phyloP scores from a whole-genome alignment of 1,140 invertebrate species.

The Meloidogyne hapla region DNA sequence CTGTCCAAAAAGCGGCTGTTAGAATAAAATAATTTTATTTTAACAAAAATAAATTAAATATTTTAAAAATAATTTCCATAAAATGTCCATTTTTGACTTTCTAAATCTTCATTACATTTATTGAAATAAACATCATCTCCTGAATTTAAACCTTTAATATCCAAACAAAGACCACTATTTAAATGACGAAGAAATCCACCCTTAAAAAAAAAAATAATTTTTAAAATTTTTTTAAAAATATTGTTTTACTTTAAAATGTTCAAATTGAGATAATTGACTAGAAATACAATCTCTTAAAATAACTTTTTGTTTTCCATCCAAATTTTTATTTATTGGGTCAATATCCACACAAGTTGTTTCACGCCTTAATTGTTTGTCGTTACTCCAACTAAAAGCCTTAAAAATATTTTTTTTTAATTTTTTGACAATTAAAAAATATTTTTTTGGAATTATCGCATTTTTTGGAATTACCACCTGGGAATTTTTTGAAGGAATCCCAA shows the following conservation, averaged over 20 bases:
- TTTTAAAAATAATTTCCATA: conserved; percentile 14
- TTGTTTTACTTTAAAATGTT: conserved; percentile 41
- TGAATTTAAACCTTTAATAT: conserved; percentile 29
- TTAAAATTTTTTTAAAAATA: conserved; percentile 9
- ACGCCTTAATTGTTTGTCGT: conserved; percentile 40
- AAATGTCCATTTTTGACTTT: conserved; percentile 37
- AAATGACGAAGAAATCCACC: conserved; percentile 39
- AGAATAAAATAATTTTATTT: no score
- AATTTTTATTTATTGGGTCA: conserved; percentile 2
- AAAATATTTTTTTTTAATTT: neutral
- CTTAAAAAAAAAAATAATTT: conserved; percentile 32
- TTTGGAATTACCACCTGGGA: no score
- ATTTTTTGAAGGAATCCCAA: no score
- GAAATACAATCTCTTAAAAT: conserved; percentile 32
- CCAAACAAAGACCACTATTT: conserved; percentile 38
- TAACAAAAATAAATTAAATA: neutral
- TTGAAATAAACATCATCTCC: conserved; percentile 51
- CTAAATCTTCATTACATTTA: conserved; percentile 3
- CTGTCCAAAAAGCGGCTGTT: no score
- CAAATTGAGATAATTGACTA: conserved; percentile 32
- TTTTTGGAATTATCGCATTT: no score
- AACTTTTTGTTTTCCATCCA: conserved; percentile 24
- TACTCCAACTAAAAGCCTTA: conserved; percentile 55
- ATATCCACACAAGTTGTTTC: conserved; percentile 57
- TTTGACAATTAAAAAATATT: no score